Conservation (phyloP, 2,797 vertebrate genomes). For the Echiichthys vipera region DNA sequence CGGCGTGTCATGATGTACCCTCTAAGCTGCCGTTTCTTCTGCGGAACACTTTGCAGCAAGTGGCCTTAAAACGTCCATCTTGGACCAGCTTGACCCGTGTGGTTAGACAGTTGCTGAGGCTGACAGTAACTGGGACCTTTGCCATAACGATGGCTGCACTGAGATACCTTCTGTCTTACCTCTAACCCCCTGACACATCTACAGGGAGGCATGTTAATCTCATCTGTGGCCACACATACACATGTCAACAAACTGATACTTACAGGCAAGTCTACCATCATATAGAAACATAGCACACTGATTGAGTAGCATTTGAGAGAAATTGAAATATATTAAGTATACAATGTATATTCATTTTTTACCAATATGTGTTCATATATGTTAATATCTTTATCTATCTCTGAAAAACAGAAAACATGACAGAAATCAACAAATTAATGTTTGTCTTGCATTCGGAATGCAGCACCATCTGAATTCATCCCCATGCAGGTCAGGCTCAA, state of each 20-base stretch:
- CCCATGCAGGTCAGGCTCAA: constrained; percentile 67
- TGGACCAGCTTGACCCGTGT: constrained; percentile 62
- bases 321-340: background rate
- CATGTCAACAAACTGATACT: constrained; percentile 21
- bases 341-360: background rate
- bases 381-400: background rate
- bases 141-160: constrained; percentile 43
- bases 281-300: background rate
- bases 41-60: constrained; percentile 19
- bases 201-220: constrained; percentile 42
- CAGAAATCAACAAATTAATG: constrained; percentile 51
- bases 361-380: background rate
- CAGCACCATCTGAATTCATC: too few species aligned
- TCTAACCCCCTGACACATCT: constrained; percentile 54
- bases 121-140: constrained; percentile 73
- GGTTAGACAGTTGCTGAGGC: constrained; percentile 72
- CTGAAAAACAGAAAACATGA: constrained; percentile 25
- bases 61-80: constrained; percentile 59
- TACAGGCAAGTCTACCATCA: background rate
- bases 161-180: constrained; percentile 60
- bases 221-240: constrained; percentile 30
- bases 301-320: too few species aligned
- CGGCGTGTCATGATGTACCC: constrained; percentile 44
- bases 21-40: constrained; percentile 37
- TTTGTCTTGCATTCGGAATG: constrained; percentile 65